A percentile compares a stretch with the other conserved stretches of the same genome.
These are phyloP conservation scores for Cecropterus lyciades DNA, from an alignment of 1,140 invertebrate genomes.

Conservation along the genomic window DNA sequence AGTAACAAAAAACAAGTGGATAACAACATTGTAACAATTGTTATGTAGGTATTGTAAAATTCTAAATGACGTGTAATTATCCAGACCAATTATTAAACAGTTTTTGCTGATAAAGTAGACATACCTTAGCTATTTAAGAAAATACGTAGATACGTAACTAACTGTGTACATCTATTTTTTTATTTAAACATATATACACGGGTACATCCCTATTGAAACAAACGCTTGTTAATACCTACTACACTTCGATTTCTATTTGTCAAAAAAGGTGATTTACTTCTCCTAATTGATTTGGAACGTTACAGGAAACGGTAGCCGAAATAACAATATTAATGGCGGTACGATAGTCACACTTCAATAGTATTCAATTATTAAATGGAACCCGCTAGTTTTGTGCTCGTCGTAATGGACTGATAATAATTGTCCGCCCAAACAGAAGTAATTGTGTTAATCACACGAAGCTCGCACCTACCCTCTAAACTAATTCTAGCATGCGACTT, in stretches of 20 bases:
- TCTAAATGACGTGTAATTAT: no score
- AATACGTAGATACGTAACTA: no score
- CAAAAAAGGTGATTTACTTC: slow-evolving; percentile 22
- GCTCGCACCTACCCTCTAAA: slow-evolving; percentile 66
- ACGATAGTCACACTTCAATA: slow-evolving; percentile 60
- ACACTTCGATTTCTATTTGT: slow-evolving; percentile 14
- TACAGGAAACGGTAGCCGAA: slow-evolving; percentile 37
- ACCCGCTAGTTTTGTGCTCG: slow-evolving; percentile 64
- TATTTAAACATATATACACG: no score
- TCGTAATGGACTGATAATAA: slow-evolving; percentile 81
- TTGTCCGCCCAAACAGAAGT: slow-evolving; percentile 81
- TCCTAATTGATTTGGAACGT: slow-evolving; percentile 43
- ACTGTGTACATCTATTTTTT: no score
- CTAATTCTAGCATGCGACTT: slow-evolving; percentile 4
- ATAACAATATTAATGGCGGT: slow-evolving; percentile 47
- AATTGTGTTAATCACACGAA: slow-evolving; percentile 80
- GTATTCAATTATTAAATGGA: slow-evolving; percentile 71
- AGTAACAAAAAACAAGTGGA: no score
- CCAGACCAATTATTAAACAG: no score
- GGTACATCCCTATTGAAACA: background rate
- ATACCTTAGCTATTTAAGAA: no score
- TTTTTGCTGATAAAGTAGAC: no score
- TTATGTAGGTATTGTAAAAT: no score
- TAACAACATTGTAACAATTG: no score
- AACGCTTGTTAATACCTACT: background rate